Conservation (phyloP, 1,140 invertebrate species). For the Drosophila gunungcola region DNA sequence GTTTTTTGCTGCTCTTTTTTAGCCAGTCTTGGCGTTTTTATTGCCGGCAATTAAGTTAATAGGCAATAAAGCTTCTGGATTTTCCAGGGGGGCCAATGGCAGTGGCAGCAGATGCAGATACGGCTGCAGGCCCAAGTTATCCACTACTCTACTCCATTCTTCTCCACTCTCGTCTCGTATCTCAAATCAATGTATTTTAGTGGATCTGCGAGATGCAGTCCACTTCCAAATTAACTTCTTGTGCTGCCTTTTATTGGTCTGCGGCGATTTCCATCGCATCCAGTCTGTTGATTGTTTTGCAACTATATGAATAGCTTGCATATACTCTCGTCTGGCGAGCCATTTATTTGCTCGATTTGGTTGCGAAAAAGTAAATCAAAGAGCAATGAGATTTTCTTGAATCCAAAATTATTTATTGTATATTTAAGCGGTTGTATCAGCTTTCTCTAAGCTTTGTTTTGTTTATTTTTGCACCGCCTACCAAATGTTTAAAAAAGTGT, state of each 20-base stretch:
- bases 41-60: constrained; percentile 74
- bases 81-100: constrained; percentile 27
- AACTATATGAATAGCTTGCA: constrained; percentile 3
- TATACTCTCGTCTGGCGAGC: no score
- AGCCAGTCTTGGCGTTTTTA: constrained; percentile 62
- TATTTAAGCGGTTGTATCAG: no score
- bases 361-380: background rate
- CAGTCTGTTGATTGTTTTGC: background rate
- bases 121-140: constrained; percentile 8
- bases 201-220: constrained; percentile 21
- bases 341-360: background rate
- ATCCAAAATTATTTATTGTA: no score
- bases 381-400: no score
- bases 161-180: background rate
- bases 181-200: constrained; percentile 6
- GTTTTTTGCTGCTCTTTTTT: constrained; percentile 27
- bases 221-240: constrained; percentile 27
- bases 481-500: no score
- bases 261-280: background rate
- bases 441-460: no score
- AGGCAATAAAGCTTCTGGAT: constrained; percentile 72
- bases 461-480: no score
- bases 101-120: constrained; percentile 11
- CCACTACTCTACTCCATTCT: background rate
- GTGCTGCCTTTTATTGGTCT: constrained; percentile 15